Conservation (phyloP, 2,113 vertebrate genomes). For the Hippopotamus amphibius region DNA sequence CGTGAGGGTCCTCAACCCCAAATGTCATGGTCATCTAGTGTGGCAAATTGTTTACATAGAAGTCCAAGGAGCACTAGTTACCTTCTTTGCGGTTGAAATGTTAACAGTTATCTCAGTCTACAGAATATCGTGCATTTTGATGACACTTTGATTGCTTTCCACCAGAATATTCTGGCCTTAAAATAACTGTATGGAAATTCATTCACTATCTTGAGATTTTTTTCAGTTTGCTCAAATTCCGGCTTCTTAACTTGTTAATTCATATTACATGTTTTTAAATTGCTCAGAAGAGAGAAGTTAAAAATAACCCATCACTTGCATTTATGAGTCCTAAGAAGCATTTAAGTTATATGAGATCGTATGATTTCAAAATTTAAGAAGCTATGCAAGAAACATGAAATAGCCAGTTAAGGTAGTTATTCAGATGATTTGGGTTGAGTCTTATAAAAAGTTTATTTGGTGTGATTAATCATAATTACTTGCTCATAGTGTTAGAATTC, state of each 20-base stretch:
- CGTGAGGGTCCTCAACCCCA: neutral
- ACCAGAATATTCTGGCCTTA: slow-evolving; percentile 45
- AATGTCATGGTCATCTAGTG: neutral
- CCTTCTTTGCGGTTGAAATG: neutral
- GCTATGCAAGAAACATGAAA: slow-evolving; percentile 28
- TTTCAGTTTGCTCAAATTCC: slow-evolving; percentile 58
- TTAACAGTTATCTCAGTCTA: slow-evolving; percentile 10
- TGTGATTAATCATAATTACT: slow-evolving; percentile 63
- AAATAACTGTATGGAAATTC: slow-evolving; percentile 49
- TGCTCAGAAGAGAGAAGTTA: slow-evolving; percentile 27
- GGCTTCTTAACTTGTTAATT: slow-evolving; percentile 26
- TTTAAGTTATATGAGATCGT: neutral
- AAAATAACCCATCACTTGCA: slow-evolving; percentile 53
- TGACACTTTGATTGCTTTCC: neutral
- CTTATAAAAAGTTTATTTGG: slow-evolving; percentile 64
- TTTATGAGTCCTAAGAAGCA: slow-evolving; percentile 16
- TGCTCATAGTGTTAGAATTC: slow-evolving; percentile 37
- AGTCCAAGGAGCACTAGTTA: neutral
- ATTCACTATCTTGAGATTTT: slow-evolving; percentile 53
- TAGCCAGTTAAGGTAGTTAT: slow-evolving; percentile 31
- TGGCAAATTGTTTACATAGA: neutral
- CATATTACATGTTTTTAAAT: slow-evolving; percentile 50
- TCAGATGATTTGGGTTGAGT: slow-evolving; percentile 55
- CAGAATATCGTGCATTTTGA: neutral
- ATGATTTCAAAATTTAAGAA: slow-evolving; percentile 59